phyloP scores from a whole-genome alignment of 2,113 vertebrate genomes.

The Nycticorax nycticorax region DNA sequence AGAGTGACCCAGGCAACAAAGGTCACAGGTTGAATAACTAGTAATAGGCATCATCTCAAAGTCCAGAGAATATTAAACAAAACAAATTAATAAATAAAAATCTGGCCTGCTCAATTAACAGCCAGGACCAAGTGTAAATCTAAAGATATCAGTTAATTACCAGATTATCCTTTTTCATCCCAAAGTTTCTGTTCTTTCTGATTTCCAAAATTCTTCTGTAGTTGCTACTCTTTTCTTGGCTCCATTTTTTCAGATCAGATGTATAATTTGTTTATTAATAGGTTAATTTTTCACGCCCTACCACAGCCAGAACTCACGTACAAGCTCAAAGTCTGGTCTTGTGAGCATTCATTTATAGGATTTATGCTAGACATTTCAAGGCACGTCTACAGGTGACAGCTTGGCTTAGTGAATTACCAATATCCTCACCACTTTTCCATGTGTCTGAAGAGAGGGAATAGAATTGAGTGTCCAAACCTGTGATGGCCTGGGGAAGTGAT shows the following conservation, averaged over 20 bases:
- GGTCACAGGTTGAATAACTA: background rate
- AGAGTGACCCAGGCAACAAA: background rate
- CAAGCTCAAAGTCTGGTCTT: background rate
- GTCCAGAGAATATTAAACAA: background rate
- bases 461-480: background rate
- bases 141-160: background rate
- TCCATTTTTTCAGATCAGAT: background rate
- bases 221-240: background rate
- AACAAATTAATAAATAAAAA: background rate
- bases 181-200: background rate
- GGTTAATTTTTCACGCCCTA: background rate
- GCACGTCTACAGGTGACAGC: background rate
- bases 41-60: background rate
- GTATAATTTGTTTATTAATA: background rate
- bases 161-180: background rate
- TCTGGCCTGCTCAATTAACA: background rate
- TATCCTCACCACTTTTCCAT: background rate
- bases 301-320: background rate
- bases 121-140: background rate
- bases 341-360: background rate
- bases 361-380: background rate
- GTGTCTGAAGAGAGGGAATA: background rate
- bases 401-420: background rate
- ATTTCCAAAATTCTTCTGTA: background rate
- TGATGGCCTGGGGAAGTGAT: background rate